These are phyloP conservation scores for Notodromas monacha DNA, from an alignment of 2,888 invertebrate species.

Conservation along the genomic window DNA sequence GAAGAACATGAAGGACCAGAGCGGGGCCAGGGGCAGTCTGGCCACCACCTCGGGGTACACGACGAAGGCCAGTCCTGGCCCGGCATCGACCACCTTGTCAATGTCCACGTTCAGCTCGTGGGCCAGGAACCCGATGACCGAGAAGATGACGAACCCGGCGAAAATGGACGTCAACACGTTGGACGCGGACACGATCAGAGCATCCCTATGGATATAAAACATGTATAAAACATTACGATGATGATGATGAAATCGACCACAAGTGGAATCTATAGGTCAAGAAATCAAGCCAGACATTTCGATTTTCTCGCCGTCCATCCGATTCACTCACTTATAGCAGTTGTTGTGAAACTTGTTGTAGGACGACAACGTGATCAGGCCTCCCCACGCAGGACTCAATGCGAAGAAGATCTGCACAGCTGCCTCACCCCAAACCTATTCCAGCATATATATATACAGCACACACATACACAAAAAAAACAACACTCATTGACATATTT, in stretches of 20 bases:
- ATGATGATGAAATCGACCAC: conserved; percentile 10
- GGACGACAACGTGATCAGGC: conserved; percentile 46
- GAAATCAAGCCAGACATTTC: not conserved
- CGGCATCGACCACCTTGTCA: conserved; percentile 28
- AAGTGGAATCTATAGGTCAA: conserved; percentile 10
- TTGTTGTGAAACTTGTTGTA: conserved; percentile 57
- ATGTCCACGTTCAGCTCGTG: conserved; percentile 35
- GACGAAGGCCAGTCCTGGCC: conserved; percentile 39
- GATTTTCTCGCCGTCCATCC: not conserved
- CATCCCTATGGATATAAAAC: conserved; percentile 23
- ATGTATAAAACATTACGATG: conserved; percentile 8
- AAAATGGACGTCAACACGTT: conserved; percentile 46
- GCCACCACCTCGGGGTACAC: conserved; percentile 52
- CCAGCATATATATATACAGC: too few species aligned
- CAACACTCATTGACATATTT: not conserved
- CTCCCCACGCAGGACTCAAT: conserved; percentile 53
- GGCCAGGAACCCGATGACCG: conserved; percentile 44
- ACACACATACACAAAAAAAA: conserved; percentile 8
- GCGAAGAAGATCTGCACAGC: conserved; percentile 63
- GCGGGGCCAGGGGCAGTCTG: conserved; percentile 37
- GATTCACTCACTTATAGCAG: conserved; percentile 28
- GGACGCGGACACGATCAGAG: conserved; percentile 36
- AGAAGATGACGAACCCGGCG: conserved; percentile 44
- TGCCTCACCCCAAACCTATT: conserved; percentile 48
- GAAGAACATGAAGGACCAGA: conserved; percentile 51